Percentiles rank a stretch among this genome's conserved stretches.
These are phyloP conservation scores for Garrulus glandarius DNA, from an alignment of 2,797 vertebrate genomes.

Conservation along the genomic window DNA sequence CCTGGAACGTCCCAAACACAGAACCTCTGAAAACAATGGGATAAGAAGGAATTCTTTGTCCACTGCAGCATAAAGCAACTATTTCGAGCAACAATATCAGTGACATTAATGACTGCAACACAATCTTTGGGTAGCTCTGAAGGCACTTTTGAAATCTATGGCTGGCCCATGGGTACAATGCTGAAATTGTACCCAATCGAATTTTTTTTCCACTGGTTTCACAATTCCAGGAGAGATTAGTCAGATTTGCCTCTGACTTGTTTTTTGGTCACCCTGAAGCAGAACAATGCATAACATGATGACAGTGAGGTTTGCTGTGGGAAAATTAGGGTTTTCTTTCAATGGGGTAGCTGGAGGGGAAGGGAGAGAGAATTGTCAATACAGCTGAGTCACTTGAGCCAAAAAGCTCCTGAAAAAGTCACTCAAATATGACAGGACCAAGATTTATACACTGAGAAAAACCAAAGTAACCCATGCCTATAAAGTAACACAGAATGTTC, in stretches of 20 bases:
- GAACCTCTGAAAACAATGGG: conserved; percentile 42
- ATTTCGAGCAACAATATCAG: neutral
- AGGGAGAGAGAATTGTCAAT: neutral
- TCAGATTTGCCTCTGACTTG: neutral
- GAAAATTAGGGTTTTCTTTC: conserved; percentile 1
- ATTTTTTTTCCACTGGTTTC: neutral
- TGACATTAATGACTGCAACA: neutral
- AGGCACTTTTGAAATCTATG: neutral
- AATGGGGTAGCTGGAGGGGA: neutral
- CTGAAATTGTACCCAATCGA: neutral
- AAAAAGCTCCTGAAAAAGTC: neutral
- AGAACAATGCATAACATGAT: neutral
- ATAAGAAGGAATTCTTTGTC: conserved; percentile 41
- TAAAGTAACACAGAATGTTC: neutral
- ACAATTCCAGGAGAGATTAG: conserved; percentile 12
- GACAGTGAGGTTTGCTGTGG: neutral
- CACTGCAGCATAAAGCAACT: neutral
- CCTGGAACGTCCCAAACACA: conserved; percentile 15
- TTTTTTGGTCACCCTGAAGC: conserved; percentile 7
- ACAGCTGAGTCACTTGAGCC: neutral
- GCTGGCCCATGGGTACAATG: neutral
- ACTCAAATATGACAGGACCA: neutral
- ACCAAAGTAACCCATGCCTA: neutral
- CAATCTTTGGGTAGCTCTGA: neutral
- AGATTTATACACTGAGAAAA: neutral